Evolutionary conservation across 2,797 vertebrate genomes (phyloP), one percentile per base, ranked within the genome.

Genomic region (Melopsittacus undulatus): DNA sequence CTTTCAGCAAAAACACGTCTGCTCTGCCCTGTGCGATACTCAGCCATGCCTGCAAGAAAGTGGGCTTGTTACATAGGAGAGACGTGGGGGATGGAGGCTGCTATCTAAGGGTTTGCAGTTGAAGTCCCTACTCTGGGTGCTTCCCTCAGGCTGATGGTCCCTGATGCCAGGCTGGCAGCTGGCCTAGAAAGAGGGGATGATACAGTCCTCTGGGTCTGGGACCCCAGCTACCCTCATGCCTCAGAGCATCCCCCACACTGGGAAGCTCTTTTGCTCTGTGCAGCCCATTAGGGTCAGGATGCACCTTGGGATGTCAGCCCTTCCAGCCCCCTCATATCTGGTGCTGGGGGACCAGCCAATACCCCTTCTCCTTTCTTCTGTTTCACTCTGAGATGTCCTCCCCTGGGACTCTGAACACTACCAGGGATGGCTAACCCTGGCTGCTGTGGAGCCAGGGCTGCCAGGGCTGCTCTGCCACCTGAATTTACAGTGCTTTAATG

Each of bases 121-220:
- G 9, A 48, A 68, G 3, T 36, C 45, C 27, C 27, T 11, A 21
- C 48, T 78, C 59, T 11, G 20, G 14, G 19, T 4, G 21, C 72
- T 72, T 36, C 9, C 21, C 23, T 34, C 30, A 0, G 0, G 11
- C 34, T 3, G 0, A 46, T 3, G 23, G 16, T 10, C 0, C 0
- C 43, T 36, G 61, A 19, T 24, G 26, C 34, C 32, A 29, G 48
- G 23, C 57, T 61, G 70, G 52, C 48, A 75, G 73, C 75, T 0
- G 27, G 43, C 12, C 59, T 11, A 16, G 32, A 27, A 20, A 23
- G 42, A 38, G 8, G 7, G 14, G 36, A 27, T 24, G 18, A 6
- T 9, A 4, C 36, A 8, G 68, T 13, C 45, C 27, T 46, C 21
- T 34, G 38, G 24, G 20, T 48, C 20, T 38, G 57, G 38, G 42